A percentile compares a stretch with the other conserved stretches of the same genome.
phyloP scores from a whole-genome alignment of 2,113 vertebrate genomes.

The Tragulus kanchil region DNA sequence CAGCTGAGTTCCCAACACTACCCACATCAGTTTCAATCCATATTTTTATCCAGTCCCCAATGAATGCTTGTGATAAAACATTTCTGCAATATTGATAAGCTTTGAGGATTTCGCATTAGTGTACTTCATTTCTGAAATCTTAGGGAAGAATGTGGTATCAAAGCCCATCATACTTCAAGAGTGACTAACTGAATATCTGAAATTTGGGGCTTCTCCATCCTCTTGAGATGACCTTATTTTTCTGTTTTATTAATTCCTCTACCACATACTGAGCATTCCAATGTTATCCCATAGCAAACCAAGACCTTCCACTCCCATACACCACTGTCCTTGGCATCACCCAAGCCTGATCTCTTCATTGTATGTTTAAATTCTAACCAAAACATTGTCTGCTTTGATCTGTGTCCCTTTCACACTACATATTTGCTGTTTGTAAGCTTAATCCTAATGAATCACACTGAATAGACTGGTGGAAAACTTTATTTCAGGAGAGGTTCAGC shows the following conservation, averaged over 20 bases:
- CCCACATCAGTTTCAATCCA: neutral
- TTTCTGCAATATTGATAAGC: neutral
- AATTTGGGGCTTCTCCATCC: neutral
- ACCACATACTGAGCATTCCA: neutral
- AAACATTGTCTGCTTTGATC: neutral
- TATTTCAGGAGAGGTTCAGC: neutral
- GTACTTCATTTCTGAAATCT: neutral
- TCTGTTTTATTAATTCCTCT: neutral
- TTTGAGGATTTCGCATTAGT: neutral
- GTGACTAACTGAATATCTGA: neutral
- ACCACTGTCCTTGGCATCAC: neutral
- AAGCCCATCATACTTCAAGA: neutral
- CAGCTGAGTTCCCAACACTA: neutral
- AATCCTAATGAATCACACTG: neutral
- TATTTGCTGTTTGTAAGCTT: neutral
- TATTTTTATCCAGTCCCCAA: neutral
- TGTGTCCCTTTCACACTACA: neutral
- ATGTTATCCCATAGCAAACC: neutral
- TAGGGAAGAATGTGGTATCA: neutral
- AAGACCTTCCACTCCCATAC: neutral
- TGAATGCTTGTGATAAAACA: neutral
- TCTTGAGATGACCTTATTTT: neutral
- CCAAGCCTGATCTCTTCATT: neutral
- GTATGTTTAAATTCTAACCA: neutral
- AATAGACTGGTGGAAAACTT: neutral